Evolutionary conservation across 2,113 vertebrate genomes (phyloP).

Genomic region (Odobenus rosmarus): DNA sequence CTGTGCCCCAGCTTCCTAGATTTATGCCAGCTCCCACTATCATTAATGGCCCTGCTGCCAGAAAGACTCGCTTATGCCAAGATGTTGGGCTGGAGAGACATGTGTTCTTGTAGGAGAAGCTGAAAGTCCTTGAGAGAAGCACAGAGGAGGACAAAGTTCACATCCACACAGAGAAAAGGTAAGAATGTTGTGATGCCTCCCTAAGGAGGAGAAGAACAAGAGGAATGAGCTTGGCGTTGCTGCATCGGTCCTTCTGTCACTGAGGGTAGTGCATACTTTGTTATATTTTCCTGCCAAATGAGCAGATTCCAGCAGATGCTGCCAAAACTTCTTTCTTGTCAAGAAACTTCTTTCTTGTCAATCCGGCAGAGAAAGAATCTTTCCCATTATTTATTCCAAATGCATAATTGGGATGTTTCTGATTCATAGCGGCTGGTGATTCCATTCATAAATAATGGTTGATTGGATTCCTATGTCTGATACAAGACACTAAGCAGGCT

Average conservation of each 20-base stretch:
- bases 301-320: background rate
- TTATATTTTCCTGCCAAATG: background rate
- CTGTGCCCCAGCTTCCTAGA: background rate
- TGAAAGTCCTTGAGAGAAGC: background rate
- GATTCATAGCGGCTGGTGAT: background rate
- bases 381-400: slow-evolving; percentile 6
- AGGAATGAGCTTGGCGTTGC: background rate
- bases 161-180: background rate
- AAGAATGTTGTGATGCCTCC: background rate
- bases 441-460: background rate
- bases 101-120: background rate
- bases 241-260: background rate
- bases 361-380: background rate
- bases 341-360: background rate
- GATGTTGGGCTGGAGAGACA: background rate
- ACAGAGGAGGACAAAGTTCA: background rate
- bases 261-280: too few species aligned
- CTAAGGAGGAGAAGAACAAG: background rate
- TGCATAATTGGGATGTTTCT: background rate
- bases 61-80: background rate
- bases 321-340: background rate
- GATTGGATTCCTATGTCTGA: background rate
- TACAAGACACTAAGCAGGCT: background rate
- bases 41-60: background rate
- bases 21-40: background rate